Evolutionary conservation across 30 jellyfish, hydroid and myxozoan species (phyloP), one percentile per base, ranked within the genome.

Genomic region (Pseudorhiza aurosa): DNA sequence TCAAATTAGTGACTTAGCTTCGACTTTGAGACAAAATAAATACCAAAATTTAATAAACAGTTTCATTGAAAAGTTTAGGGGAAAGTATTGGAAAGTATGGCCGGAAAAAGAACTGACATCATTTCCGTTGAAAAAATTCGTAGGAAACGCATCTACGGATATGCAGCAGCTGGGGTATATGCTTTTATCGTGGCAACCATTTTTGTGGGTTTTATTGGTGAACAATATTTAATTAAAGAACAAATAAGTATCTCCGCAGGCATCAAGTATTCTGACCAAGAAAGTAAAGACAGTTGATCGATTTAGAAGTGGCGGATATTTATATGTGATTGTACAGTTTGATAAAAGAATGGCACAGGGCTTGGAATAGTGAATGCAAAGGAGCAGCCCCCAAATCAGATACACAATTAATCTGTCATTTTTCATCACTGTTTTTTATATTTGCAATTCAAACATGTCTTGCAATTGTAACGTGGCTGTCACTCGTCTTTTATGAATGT

Each of bases 401-500:
- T n/a, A n/a, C n/a, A n/a, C n/a, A n/a, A n/a, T n/a, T n/a, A n/a
- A n/a, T n/a, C n/a, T n/a, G n/a, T n/a, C n/a, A n/a, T n/a, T n/a
- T n/a, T n/a, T n/a, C n/a, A 10, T 59, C 7, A 5, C 29, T 7
- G 30, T 4, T 19, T 31, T 15, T 43, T 35, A 64, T 39, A 64
- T 32, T 43, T 64, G 77, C 8, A 64, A 31, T n/a, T 70, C 65
- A 37, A 70, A 70, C 14, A 56, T 78, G 43, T 82, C 94, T 68
- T 82, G 94, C 51, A 84, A 25, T 39, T 62, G 78, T 11, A 84
- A 53, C 21, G 72, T 84, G 4, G 95, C 88, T 15, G 85, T 64
- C 37, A 84, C 85, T 22, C 82, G 77, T 42, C 95, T 73, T 15
- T 65, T 65, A 51, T 24, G 21, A 17, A 74, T 45, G 11, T 43